These are phyloP conservation scores for Cololabis saira DNA, from an alignment of 2,113 vertebrate species.

Conservation along the genomic window DNA sequence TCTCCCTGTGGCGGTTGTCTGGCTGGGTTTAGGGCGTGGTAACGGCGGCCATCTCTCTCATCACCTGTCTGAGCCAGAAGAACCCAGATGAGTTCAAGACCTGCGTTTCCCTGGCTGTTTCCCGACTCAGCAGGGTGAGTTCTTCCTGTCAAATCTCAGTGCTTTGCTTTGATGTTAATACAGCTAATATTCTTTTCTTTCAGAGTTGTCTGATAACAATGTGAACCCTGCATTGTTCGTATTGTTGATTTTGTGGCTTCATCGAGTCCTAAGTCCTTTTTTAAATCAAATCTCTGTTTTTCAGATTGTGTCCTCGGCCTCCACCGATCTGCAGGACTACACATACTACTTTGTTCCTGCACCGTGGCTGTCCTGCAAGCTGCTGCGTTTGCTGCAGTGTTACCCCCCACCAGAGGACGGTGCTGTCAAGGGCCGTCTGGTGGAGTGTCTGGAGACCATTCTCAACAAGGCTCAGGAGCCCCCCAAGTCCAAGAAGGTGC, in stretches of 20 bases:
- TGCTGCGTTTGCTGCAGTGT: conserved; percentile 89
- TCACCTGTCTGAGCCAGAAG: conserved; percentile 93
- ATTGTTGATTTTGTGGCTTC: too few species aligned
- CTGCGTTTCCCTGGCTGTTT: conserved; percentile 90
- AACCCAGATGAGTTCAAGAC: conserved; percentile 96
- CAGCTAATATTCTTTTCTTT: too few species aligned
- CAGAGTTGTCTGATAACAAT: too few species aligned
- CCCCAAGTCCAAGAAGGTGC: conserved; percentile 96
- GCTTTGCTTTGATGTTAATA: too few species aligned
- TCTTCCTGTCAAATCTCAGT: too few species aligned
- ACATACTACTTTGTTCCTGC: conserved; percentile 95
- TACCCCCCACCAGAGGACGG: conserved; percentile 91
- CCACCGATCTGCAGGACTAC: conserved; percentile 92
- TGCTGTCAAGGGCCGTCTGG: conserved; percentile 90
- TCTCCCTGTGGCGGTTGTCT: not conserved
- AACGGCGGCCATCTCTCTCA: conserved; percentile 90
- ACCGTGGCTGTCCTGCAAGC: conserved; percentile 92
- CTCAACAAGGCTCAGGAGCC: conserved; percentile 95
- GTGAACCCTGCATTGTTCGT: too few species aligned
- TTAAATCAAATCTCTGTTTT: not conserved
- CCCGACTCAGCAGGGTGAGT: conserved; percentile 89
- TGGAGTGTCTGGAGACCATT: conserved; percentile 93
- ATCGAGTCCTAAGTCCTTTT: too few species aligned
- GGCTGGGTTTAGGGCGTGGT: conserved; percentile 86
- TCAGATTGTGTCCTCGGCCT: conserved; percentile 93